Evolutionary conservation across 2,113 vertebrate species (phyloP).

Genomic region (Stictonetta naevosa): DNA sequence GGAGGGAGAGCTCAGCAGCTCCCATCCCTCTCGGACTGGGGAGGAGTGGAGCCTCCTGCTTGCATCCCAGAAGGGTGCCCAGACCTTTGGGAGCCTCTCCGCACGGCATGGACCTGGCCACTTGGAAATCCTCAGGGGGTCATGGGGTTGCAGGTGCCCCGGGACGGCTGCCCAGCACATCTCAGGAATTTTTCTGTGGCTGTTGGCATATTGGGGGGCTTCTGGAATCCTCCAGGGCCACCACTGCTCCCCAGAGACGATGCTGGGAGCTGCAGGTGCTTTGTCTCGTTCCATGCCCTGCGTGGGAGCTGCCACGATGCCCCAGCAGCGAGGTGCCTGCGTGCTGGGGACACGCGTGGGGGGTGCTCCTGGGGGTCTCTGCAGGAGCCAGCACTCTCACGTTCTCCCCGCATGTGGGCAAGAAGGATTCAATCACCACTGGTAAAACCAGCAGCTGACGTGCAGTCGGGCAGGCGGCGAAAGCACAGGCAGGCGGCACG

Average conservation of each 20-base stretch:
- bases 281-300: fast-evolving
- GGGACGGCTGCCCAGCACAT: background rate
- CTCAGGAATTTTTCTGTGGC: fast-evolving
- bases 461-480: background rate
- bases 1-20: no score
- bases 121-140: background rate
- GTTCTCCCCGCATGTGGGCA: background rate
- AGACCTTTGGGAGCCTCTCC: background rate
- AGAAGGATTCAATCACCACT: background rate
- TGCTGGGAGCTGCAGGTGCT: background rate
- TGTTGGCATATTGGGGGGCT: background rate
- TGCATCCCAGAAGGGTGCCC: background rate
- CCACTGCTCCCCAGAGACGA: background rate
- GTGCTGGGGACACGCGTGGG: fast-evolving
- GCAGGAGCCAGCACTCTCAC: background rate
- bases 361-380: background rate
- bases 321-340: fast-evolving
- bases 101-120: background rate
- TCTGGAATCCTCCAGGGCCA: background rate
- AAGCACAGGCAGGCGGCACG: background rate
- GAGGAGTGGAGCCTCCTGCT: no score
- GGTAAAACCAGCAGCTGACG: slow-evolving; percentile 64
- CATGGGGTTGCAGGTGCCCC: background rate
- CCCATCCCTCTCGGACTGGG: no score
- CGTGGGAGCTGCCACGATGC: background rate